These are phyloP conservation scores for Bugula neritina DNA, from an alignment of 2,888 invertebrate species.

Conservation along the genomic window DNA sequence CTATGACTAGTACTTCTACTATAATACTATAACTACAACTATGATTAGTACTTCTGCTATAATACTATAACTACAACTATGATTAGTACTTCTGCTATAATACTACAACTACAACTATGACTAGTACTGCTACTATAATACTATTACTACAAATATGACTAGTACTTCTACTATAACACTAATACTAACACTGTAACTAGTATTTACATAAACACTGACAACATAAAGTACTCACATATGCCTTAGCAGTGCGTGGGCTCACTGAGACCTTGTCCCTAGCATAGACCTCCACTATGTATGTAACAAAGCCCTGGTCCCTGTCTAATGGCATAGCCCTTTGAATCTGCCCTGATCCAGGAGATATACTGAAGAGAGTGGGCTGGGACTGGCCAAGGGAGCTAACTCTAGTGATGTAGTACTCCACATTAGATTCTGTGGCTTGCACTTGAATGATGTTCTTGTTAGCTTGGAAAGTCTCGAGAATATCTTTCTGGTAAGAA, in stretches of 20 bases:
- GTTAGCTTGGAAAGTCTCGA: neutral
- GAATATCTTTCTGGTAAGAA: neutral
- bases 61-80: no score
- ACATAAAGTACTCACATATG: conserved; percentile 38
- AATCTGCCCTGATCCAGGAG: conserved; percentile 37
- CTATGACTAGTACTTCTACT: no score
- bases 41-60: no score
- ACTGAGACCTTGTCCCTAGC: conserved; percentile 38
- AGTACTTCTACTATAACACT: no score
- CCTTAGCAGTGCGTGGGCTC: conserved; percentile 38
- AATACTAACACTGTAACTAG: no score
- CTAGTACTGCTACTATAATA: no score
- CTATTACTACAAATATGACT: no score
- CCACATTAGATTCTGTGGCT: conserved; percentile 58
- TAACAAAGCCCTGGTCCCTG: conserved; percentile 38
- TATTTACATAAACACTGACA: no score
- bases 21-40: no score
- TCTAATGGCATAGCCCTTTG: conserved; percentile 37
- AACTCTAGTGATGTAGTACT: conserved; percentile 76
- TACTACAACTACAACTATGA: no score
- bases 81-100: no score
- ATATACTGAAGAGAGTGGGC: conserved; percentile 38
- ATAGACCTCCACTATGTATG: conserved; percentile 41
- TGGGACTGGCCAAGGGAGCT: conserved; percentile 54
- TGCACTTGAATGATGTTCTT: conserved; percentile 6